phyloP scores from a whole-genome alignment of 2,797 vertebrate species.

The Typhlichthys eigenmanni region DNA sequence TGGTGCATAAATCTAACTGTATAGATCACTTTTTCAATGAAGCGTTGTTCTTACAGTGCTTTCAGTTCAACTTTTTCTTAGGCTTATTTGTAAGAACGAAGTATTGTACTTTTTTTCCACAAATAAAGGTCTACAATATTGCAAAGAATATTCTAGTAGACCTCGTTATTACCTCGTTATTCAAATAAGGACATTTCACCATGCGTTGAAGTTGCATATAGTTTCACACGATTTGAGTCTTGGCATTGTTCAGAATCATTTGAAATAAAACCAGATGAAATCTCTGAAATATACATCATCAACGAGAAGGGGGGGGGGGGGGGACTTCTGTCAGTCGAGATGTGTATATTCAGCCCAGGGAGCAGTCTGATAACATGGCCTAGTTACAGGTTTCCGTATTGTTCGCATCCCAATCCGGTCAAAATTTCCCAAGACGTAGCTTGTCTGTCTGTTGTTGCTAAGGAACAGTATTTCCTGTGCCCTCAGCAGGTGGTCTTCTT shows the following conservation, averaged over 20 bases:
- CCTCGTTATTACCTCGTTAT: conserved; percentile 1
- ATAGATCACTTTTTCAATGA: conserved; percentile 34
- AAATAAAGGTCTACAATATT: conserved; percentile 62
- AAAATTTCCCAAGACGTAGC: conserved; percentile 75
- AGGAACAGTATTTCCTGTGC: conserved; percentile 69
- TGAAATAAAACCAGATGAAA: conserved; percentile 23
- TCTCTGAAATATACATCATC: conserved; percentile 44
- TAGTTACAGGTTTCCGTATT: conserved; percentile 72
- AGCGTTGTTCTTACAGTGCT: conserved; percentile 32
- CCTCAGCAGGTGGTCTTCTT: conserved; percentile 74
- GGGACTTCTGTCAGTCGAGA: conserved; percentile 54
- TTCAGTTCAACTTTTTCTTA: conserved; percentile 52
- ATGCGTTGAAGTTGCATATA: conserved; percentile 13
- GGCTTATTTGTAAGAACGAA: conserved; percentile 60
- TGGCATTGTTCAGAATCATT: conserved; percentile 14
- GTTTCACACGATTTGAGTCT: conserved; percentile 5
- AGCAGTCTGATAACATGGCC: conserved; percentile 66
- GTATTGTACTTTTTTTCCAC: conserved; percentile 59
- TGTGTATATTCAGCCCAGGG: conserved; percentile 52
- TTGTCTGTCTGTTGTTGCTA: conserved; percentile 80
- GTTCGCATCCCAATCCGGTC: conserved; percentile 72
- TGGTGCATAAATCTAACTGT: conserved; percentile 30
- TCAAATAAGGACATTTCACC: background rate
- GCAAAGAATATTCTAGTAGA: conserved; percentile 22
- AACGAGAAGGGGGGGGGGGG: conserved; percentile 10